phyloP scores from a whole-genome alignment of 2,113 vertebrate species.

The Aphelocoma coerulescens region DNA sequence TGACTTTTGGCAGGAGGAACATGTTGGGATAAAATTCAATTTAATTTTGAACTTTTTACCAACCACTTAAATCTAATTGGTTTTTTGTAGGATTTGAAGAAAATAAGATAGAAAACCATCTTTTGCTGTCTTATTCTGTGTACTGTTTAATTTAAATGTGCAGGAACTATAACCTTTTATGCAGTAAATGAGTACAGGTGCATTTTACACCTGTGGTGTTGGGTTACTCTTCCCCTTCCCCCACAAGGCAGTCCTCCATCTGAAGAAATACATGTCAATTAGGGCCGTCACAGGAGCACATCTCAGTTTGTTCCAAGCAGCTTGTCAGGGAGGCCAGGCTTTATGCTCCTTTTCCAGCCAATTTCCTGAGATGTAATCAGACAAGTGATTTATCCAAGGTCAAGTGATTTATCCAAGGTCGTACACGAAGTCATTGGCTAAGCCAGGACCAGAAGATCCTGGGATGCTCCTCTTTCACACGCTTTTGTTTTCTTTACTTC shows the following conservation, averaged over 20 bases:
- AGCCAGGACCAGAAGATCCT: background rate
- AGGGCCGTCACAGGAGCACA: background rate
- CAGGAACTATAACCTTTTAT: background rate
- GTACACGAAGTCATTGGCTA: background rate
- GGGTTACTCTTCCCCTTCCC: background rate
- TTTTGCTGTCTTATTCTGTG: background rate
- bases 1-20: background rate
- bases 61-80: background rate
- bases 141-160: background rate
- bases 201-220: background rate
- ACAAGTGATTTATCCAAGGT: constrained; percentile 1
- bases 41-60: background rate
- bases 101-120: background rate
- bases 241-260: background rate
- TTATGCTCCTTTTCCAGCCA: background rate
- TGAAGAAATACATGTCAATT: background rate
- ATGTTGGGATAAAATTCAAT: background rate
- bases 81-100: background rate
- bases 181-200: background rate
- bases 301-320: background rate
- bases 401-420: background rate
- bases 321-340: background rate
- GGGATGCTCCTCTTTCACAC: background rate
- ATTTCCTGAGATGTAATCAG: background rate
- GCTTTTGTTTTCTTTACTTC: background rate